These are phyloP conservation scores for Apistogramma diplotaenia DNA, from an alignment of 2,113 vertebrate species.

Conservation along the genomic window DNA sequence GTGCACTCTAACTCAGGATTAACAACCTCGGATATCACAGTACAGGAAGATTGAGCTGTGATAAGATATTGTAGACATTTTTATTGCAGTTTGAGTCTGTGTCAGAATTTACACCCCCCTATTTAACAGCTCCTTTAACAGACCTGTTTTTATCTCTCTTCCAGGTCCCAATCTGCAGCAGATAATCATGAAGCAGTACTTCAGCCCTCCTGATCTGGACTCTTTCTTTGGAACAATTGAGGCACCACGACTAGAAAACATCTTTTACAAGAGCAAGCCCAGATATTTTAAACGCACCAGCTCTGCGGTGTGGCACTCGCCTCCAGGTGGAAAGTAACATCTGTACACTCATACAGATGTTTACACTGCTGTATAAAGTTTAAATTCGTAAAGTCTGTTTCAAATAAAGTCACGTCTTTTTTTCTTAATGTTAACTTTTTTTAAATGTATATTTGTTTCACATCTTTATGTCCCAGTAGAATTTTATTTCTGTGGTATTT, in stretches of 20 bases:
- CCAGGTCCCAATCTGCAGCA: slow-evolving; percentile 83
- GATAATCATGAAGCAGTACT: slow-evolving; percentile 85
- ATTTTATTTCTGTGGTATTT: neutral
- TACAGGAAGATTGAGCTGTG: neutral
- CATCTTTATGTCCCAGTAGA: neutral
- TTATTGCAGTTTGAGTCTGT: neutral
- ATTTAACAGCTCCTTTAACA: neutral
- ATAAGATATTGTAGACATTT: neutral
- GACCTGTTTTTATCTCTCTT: neutral
- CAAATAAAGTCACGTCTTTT: slow-evolving; percentile 45
- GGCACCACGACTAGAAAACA: slow-evolving; percentile 82
- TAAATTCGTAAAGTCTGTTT: neutral
- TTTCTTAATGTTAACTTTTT: neutral
- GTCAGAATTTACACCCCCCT: neutral
- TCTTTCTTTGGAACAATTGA: slow-evolving; percentile 81
- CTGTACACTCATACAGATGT: slow-evolving; percentile 18
- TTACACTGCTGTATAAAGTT: slow-evolving; percentile 40
- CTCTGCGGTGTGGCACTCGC: slow-evolving; percentile 92
- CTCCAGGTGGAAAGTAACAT: slow-evolving; percentile 70
- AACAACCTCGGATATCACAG: neutral
- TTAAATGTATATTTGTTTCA: neutral
- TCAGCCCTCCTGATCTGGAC: slow-evolving; percentile 78
- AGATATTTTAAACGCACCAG: slow-evolving; percentile 95
- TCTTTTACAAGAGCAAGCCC: slow-evolving; percentile 92
- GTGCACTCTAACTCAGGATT: neutral